These are phyloP conservation scores for Philereme transversata DNA, from an alignment of 2,888 invertebrate species.

Conservation along the genomic window DNA sequence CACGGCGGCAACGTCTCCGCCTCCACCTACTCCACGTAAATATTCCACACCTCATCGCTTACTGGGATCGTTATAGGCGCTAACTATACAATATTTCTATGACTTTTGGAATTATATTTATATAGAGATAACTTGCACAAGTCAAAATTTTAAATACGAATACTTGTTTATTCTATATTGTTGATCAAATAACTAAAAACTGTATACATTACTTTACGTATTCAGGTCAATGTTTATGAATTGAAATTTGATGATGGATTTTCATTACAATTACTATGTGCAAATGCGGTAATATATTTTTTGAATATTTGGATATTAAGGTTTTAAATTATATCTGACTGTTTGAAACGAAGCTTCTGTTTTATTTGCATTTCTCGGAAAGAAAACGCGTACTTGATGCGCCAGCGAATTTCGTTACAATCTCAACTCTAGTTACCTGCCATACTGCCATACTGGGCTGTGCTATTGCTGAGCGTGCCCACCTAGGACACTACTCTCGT, in stretches of 20 bases:
- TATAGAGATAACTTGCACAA: slow-evolving; percentile 88
- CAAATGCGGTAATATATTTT: slow-evolving; percentile 14
- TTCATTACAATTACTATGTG: neutral
- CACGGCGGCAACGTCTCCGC: slow-evolving; percentile 98
- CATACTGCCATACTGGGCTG: too few species aligned
- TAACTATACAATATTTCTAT: neutral
- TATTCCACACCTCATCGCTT: slow-evolving; percentile 92
- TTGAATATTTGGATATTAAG: neutral
- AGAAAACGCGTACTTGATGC: too few species aligned
- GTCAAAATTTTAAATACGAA: slow-evolving; percentile 50
- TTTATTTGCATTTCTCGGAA: neutral
- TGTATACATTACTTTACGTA: slow-evolving; percentile 21
- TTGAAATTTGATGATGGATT: neutral
- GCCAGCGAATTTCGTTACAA: too few species aligned
- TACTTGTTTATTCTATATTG: slow-evolving; percentile 54
- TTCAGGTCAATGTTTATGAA: slow-evolving; percentile 11
- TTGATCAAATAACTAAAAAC: neutral
- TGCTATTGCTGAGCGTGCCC: too few species aligned
- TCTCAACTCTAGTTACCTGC: neutral
- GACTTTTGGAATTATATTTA: slow-evolving; percentile 13
- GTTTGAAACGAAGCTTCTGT: neutral
- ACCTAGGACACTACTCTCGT: too few species aligned
- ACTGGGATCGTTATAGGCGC: slow-evolving; percentile 99
- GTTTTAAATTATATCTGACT: neutral
- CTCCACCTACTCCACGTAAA: slow-evolving; percentile 87